A percentile compares a stretch with the other conserved stretches of the same genome.
Conservation (phyloP, 2,113 vertebrate genomes). For the Toxostoma redivivum region DNA sequence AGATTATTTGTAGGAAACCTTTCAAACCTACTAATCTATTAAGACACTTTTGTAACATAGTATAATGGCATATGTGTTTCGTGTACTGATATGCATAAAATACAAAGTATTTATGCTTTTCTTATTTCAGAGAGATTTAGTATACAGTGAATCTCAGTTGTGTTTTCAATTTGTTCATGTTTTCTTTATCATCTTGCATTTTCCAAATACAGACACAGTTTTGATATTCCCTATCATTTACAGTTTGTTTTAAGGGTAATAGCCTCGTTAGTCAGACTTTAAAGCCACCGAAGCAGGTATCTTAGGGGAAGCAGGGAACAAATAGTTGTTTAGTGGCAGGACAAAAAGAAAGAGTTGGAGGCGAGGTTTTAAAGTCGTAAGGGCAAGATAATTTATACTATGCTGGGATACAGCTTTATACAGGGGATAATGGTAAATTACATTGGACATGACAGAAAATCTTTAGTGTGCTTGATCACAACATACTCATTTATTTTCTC, state of each 20-base stretch:
- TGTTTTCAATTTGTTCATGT: not conserved
- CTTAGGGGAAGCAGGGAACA: not conserved
- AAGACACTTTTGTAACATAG: not conserved
- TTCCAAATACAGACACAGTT: not conserved
- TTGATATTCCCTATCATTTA: not conserved
- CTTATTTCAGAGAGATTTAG: not conserved
- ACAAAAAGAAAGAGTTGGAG: not conserved
- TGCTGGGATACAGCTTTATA: not conserved
- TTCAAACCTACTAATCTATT: not conserved
- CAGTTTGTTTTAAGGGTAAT: not conserved
- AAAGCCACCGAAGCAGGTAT: not conserved
- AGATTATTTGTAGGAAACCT: not conserved
- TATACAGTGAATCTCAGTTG: not conserved
- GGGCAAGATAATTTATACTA: not conserved
- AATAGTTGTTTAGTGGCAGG: not conserved
- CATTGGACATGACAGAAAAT: not conserved
- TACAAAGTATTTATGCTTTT: not conserved
- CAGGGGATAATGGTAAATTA: not conserved
- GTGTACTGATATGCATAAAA: not conserved
- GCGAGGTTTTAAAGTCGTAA: not conserved
- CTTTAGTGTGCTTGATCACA: not conserved
- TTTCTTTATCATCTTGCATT: not conserved
- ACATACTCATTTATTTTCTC: not conserved
- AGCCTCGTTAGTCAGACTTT: not conserved
- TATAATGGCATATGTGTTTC: not conserved